Base-by-base conservation (phyloP, 2,113 vertebrate genomes). In the Leptobrachium ailaonicum region DNA sequence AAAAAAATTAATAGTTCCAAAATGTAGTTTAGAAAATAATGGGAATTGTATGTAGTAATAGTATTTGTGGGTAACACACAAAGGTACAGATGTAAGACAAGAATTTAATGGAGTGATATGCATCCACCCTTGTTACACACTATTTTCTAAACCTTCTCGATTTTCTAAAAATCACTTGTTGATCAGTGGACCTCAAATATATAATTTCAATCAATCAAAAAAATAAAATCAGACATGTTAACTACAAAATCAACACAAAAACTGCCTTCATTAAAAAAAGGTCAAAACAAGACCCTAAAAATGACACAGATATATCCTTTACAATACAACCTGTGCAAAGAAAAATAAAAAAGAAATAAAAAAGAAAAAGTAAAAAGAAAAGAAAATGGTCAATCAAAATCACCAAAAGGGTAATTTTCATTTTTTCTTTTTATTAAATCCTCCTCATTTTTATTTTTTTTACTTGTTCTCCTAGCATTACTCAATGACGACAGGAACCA, bases 401-500 rank as follows among this genome's bases (percentile, higher is more conserved):
- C 11, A 53, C 82, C 43, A 56, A 83, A 83, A 58, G 0, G 7
- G 43, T 70, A 80, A 90, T 81, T 85, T 87, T 86, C 86, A 85
- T 90, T 76, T 85, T 86, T 85, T 87, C 86, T 86, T 90, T 75
- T 85, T 86, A 84, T 87, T 87, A 82, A 85, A 88, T 87, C 87
- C 86, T 85, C 78, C 83, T 83, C 84, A 82, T 53, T 82, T 47
- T 79, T 77, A 83, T 85, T 12, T 7, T 60, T 50, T 5, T 50
- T 87, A 82, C 72, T 85, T 32, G 20, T 32, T 32, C 20, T 32
- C 20, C 84, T 89, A 90, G 83, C 80, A 87, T 88, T 88, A 79
- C 71, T 86, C 76, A 73, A 87, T 87, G 86, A 73, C 84, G 86
- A 94, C 95, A 96, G 94, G 95, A 94, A 89, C 96, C 95, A 87